Percentiles rank a stretch among this genome's conserved stretches.
Evolutionary conservation across 2,888 invertebrate species (phyloP).

Genomic region (Carterocephalus palaemon): DNA sequence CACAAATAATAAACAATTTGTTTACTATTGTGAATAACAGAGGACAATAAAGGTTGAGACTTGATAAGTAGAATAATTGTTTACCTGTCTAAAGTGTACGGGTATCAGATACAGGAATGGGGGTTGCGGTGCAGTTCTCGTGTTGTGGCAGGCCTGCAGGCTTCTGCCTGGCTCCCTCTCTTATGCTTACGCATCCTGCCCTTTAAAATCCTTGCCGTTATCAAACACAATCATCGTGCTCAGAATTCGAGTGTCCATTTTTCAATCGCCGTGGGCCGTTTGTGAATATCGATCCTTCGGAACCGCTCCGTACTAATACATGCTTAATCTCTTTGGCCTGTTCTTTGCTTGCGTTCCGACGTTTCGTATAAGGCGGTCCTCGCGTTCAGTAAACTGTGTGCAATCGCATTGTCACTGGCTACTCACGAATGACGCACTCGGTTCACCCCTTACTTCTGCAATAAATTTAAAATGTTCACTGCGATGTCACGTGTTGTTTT

Average conservation of each 20-base stretch:
- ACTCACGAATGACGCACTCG: slow-evolving; percentile 69
- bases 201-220: slow-evolving; percentile 62
- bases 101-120: slow-evolving; percentile 65
- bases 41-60: slow-evolving; percentile 3
- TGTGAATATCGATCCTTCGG: slow-evolving; percentile 70
- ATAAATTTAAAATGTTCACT: slow-evolving; percentile 46
- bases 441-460: slow-evolving; percentile 74
- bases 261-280: slow-evolving; percentile 74
- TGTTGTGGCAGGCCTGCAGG: slow-evolving; percentile 69
- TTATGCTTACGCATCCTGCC: slow-evolving; percentile 78
- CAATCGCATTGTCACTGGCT: slow-evolving; percentile 75
- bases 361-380: slow-evolving; percentile 53
- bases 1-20: slow-evolving; percentile 6
- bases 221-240: slow-evolving; percentile 65
- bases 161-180: slow-evolving; percentile 69
- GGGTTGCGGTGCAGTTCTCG: slow-evolving; percentile 58
- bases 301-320: slow-evolving; percentile 68
- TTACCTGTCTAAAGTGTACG: slow-evolving; percentile 54
- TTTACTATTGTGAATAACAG: slow-evolving; percentile 10
- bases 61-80: not conserved
- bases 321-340: slow-evolving; percentile 75
- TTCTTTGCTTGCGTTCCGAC: slow-evolving; percentile 67
- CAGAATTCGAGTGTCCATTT: slow-evolving; percentile 75
- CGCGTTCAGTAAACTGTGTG: slow-evolving; percentile 61
- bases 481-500: slow-evolving; percentile 51